Conservation (phyloP, 2,113 vertebrate genomes). For the Boleophthalmus pectinirostris region DNA sequence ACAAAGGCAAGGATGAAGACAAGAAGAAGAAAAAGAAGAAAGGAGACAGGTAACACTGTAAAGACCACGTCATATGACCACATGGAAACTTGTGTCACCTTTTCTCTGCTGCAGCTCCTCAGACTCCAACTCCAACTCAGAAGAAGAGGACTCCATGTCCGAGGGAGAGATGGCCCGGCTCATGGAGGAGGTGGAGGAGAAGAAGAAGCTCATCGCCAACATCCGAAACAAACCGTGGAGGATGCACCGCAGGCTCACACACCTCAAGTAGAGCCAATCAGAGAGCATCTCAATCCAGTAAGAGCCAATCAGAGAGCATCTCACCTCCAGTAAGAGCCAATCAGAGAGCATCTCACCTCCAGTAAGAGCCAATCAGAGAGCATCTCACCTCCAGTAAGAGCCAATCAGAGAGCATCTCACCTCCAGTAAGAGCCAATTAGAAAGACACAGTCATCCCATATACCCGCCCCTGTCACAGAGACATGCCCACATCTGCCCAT, state of each 20-base stretch:
- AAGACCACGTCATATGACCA: too few relatives aligned
- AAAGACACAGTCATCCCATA: too few relatives aligned
- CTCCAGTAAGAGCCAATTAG: too few relatives aligned
- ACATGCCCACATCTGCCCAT: too few relatives aligned
- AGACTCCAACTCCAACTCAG: slow-evolving; percentile 73
- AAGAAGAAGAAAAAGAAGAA: slow-evolving; percentile 78
- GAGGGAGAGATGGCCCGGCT: slow-evolving; percentile 86
- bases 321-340: too few relatives aligned
- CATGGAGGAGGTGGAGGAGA: slow-evolving; percentile 95
- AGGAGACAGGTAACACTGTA: slow-evolving; percentile 64
- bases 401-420: too few relatives aligned
- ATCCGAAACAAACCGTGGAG: slow-evolving; percentile 95
- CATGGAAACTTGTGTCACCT: too few relatives aligned
- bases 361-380: too few relatives aligned
- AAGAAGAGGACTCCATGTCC: slow-evolving; percentile 85
- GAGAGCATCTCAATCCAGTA: slow-evolving; percentile 83
- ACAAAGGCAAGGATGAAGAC: slow-evolving; percentile 36
- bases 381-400: too few relatives aligned
- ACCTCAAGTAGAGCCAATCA: slow-evolving; percentile 80
- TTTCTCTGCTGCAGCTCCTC: slow-evolving; percentile 71
- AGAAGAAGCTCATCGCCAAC: slow-evolving; percentile 91
- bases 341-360: too few relatives aligned
- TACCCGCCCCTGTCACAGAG: too few relatives aligned
- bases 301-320: background rate
- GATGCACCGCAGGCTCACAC: slow-evolving; percentile 86